A percentile compares a stretch with the other conserved stretches of the same genome.
Conservation (phyloP, 2,888 invertebrate species). For the Microctonus aethiopoides region DNA sequence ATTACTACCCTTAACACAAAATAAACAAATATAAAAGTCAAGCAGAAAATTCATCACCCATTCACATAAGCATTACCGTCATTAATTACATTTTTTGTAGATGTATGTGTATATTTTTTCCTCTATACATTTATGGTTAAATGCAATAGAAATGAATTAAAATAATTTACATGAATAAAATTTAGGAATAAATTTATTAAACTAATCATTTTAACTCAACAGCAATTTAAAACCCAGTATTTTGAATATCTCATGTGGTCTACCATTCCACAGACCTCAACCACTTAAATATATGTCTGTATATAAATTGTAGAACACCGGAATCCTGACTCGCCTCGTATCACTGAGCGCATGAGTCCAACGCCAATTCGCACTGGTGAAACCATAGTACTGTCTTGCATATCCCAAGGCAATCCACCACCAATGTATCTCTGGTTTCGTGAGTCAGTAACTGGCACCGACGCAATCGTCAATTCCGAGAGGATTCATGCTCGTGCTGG, state of each 20-base stretch:
- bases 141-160: too few relatives aligned
- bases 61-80: background rate
- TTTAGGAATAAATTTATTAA: background rate
- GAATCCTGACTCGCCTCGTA: slow-evolving; percentile 62
- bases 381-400: slow-evolving; percentile 68
- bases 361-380: slow-evolving; percentile 65
- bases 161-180: too few relatives aligned
- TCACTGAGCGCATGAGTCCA: slow-evolving; percentile 64
- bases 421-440: slow-evolving; percentile 67
- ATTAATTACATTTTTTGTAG: background rate
- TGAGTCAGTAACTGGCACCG: slow-evolving; percentile 60
- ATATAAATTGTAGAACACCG: slow-evolving; percentile 59
- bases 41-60: background rate
- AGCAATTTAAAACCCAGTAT: background rate
- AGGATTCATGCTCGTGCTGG: slow-evolving; percentile 64
- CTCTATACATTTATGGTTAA: too few relatives aligned
- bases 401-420: slow-evolving; percentile 68
- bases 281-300: background rate
- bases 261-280: background rate
- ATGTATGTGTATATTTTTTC: too few relatives aligned
- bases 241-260: background rate
- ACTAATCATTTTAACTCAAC: background rate
- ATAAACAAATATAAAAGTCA: background rate
- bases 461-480: slow-evolving; percentile 63
- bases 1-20: background rate